A percentile compares a stretch with the other conserved stretches of the same genome.
Evolutionary conservation across 2,113 vertebrate genomes (phyloP).

Genomic region (Phaethornis superciliosus): DNA sequence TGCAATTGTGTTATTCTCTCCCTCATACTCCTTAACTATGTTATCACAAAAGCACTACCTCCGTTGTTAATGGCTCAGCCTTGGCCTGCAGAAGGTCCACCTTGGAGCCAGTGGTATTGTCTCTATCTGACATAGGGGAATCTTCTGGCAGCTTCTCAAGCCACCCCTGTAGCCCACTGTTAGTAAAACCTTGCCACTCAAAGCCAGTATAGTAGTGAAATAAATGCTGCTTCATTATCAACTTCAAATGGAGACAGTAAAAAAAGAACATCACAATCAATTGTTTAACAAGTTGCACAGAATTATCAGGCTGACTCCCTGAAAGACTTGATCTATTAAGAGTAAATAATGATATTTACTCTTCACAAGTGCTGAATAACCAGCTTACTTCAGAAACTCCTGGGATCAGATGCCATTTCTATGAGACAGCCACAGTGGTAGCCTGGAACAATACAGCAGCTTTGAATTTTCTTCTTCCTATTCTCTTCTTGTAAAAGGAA

Average conservation of each 20-base stretch:
- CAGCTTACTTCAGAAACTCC: not conserved
- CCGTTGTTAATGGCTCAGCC: too few species aligned
- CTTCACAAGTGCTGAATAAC: not conserved
- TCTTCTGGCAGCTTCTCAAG: too few species aligned
- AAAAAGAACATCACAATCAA: not conserved
- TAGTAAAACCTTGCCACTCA: too few species aligned
- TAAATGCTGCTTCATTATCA: not conserved
- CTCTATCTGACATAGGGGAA: too few species aligned
- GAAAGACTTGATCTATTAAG: not conserved
- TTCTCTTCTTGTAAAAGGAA: not conserved
- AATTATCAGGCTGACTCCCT: not conserved
- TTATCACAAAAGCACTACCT: too few species aligned
- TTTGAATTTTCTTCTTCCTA: not conserved
- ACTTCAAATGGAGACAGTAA: not conserved
- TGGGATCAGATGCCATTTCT: not conserved
- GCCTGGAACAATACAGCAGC: not conserved
- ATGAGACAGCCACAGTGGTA: not conserved
- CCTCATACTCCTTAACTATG: too few species aligned
- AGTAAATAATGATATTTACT: not conserved
- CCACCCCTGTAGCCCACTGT: too few species aligned
- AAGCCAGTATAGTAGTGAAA: not conserved
- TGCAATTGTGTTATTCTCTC: too few species aligned
- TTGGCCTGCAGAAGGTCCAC: too few species aligned
- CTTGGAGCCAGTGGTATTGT: too few species aligned
- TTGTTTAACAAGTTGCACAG: not conserved